Percentiles rank a stretch among this genome's conserved stretches.
These are phyloP conservation scores for Bombus pascuorum DNA, from an alignment of 1,140 invertebrate genomes.

Conservation along the genomic window DNA sequence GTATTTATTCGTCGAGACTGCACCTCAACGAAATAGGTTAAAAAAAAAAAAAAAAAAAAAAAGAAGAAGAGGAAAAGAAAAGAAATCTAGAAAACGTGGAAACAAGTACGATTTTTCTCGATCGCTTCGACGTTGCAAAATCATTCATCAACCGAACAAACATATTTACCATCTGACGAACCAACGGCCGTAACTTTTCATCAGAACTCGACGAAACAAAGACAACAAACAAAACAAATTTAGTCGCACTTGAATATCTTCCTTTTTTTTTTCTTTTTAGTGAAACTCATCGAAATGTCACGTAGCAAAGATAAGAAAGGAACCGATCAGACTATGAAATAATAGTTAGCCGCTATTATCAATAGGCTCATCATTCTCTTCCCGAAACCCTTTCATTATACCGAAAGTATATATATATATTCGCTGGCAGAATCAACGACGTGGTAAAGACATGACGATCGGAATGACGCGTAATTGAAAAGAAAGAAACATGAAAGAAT, in stretches of 20 bases:
- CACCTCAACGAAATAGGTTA: background rate
- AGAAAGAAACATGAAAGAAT: background rate
- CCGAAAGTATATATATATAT: too few species aligned
- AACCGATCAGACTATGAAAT: background rate
- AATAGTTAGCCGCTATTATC: background rate
- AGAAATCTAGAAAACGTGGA: background rate
- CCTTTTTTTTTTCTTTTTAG: background rate
- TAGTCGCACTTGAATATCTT: background rate
- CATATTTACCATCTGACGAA: background rate
- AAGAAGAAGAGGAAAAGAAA: too few species aligned
- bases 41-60: too few species aligned
- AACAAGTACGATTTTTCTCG: background rate
- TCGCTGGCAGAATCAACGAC: background rate
- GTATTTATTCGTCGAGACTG: background rate
- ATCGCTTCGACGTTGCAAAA: constrained; percentile 5
- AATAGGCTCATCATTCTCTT: background rate
- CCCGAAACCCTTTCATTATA: background rate
- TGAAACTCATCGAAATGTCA: background rate
- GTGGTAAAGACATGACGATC: too few species aligned
- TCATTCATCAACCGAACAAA: constrained; percentile 8
- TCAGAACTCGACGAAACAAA: background rate
- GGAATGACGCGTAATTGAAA: background rate
- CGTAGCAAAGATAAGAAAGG: background rate
- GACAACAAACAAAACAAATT: background rate
- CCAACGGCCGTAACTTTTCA: background rate